Conservation (phyloP, 2,113 vertebrate genomes). For the Erythrocercus mccallii region DNA sequence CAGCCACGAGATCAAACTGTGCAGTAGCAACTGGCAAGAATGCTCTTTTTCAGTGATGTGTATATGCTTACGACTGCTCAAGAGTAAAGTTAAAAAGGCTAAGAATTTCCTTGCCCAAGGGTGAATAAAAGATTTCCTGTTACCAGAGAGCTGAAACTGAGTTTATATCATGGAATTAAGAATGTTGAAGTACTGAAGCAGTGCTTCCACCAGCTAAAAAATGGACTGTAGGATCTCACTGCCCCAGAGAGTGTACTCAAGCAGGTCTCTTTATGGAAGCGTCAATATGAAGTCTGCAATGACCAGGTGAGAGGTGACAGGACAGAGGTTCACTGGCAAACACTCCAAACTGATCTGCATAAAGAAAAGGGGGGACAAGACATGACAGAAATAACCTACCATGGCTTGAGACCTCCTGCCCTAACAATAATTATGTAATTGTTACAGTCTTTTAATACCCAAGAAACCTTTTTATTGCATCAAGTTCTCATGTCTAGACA, state of each 20-base stretch:
- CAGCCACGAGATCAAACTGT: background rate
- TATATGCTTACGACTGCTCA: background rate
- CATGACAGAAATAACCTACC: background rate
- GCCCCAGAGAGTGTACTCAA: background rate
- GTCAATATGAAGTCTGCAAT: background rate
- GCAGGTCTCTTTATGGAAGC: background rate
- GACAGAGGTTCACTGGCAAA: background rate
- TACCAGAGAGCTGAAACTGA: background rate
- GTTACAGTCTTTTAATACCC: background rate
- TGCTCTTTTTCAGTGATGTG: background rate
- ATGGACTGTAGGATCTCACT: background rate
- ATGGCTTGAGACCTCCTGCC: background rate
- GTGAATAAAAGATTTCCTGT: background rate
- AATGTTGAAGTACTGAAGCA: background rate
- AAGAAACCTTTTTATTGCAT: slow-evolving; percentile 32
- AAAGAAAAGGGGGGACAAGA: background rate
- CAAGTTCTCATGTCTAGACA: slow-evolving; percentile 52
- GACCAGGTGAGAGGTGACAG: background rate
- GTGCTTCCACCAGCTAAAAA: background rate
- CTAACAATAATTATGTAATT: background rate
- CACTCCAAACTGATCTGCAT: background rate
- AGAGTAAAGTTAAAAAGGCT: background rate
- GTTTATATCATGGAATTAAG: background rate
- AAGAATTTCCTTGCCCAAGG: background rate
- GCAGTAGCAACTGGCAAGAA: background rate